These are phyloP conservation scores for Antennarius striatus DNA, from an alignment of 2,113 vertebrate species.

Conservation along the genomic window DNA sequence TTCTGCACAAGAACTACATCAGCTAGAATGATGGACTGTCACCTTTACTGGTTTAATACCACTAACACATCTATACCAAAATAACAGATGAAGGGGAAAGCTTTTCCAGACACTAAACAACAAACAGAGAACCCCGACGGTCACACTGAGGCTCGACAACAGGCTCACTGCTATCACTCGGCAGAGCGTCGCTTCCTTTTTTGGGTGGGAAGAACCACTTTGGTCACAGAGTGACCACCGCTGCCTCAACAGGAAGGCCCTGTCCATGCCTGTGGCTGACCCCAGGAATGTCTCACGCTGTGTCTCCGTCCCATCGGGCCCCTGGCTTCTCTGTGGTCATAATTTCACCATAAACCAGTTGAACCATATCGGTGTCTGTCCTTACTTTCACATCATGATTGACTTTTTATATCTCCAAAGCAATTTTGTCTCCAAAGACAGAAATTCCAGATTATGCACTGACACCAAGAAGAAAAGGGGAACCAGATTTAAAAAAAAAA, in stretches of 20 bases:
- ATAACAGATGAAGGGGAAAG: not conserved
- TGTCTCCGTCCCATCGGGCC: conserved; percentile 28
- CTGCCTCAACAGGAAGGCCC: conserved; percentile 42
- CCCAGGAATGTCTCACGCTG: conserved; percentile 55
- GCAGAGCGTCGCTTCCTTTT: conserved; percentile 47
- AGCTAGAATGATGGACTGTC: not conserved
- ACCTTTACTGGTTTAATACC: not conserved
- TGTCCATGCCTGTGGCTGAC: conserved; percentile 62
- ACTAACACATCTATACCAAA: not conserved
- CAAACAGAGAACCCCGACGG: not conserved
- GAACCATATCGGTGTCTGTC: conserved; percentile 12
- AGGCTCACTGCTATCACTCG: conserved; percentile 4
- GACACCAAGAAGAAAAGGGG: too few species aligned
- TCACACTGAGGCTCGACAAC: not conserved
- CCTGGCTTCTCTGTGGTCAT: conserved; percentile 34
- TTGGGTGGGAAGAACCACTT: conserved; percentile 53
- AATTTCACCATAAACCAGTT: conserved; percentile 52
- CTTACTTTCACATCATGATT: conserved; percentile 28
- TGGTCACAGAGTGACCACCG: conserved; percentile 48
- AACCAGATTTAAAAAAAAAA: too few species aligned
- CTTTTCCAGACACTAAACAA: conserved; percentile 2
- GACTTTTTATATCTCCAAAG: not conserved
- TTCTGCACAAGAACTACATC: not conserved
- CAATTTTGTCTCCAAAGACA: too few species aligned
- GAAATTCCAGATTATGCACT: too few species aligned